These are phyloP conservation scores for Glaucopsyche alexis DNA, from an alignment of 2,888 invertebrate genomes.

Conservation along the genomic window DNA sequence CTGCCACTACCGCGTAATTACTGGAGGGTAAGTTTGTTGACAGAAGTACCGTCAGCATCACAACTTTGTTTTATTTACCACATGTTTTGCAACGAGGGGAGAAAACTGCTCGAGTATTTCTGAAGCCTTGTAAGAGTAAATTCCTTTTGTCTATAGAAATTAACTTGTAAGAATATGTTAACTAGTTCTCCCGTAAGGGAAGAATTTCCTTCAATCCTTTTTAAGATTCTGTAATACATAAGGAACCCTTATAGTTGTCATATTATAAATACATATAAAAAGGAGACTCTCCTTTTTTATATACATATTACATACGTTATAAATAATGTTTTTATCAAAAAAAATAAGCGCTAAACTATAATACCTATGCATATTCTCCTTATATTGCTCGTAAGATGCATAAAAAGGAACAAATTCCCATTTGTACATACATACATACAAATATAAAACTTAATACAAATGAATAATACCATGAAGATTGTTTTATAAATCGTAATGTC, in stretches of 20 bases:
- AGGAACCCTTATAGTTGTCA: no score
- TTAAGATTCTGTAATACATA: no score
- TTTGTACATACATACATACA: background rate
- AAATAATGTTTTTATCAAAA: no score
- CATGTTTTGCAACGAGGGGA: slow-evolving; percentile 18
- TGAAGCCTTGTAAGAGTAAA: background rate
- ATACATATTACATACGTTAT: no score
- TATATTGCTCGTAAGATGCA: no score
- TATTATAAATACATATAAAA: no score
- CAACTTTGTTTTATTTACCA: slow-evolving; percentile 12
- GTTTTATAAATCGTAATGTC: background rate
- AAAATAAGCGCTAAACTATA: no score
- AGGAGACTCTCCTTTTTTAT: no score
- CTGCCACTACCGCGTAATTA: slow-evolving; percentile 40
- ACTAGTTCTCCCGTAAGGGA: no score
- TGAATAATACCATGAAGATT: background rate
- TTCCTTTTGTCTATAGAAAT: background rate
- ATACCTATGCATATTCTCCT: no score
- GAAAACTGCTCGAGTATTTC: background rate
- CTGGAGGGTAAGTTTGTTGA: slow-evolving; percentile 40
- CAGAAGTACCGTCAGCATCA: slow-evolving; percentile 32
- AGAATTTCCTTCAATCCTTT: no score
- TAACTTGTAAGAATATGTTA: background rate
- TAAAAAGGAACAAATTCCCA: no score
- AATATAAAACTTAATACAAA: background rate